These are phyloP conservation scores for Keiferia lycopersicella DNA, from an alignment of 2,888 invertebrate genomes.

Conservation along the genomic window DNA sequence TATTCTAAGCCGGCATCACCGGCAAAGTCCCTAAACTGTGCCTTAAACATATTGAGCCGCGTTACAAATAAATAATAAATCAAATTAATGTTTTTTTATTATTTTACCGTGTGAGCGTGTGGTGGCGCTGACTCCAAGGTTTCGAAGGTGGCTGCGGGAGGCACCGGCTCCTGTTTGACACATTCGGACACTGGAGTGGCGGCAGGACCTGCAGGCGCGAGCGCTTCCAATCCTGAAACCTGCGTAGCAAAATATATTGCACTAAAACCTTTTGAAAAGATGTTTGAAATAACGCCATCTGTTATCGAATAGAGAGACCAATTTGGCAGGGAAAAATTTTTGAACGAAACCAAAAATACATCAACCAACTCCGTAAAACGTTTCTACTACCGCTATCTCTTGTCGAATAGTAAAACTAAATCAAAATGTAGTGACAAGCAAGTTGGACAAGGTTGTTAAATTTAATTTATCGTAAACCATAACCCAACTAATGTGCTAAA, in stretches of 20 bases:
- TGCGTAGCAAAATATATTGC: conserved; percentile 10
- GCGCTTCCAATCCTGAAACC: conserved; percentile 59
- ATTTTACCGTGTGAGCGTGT: conserved; percentile 38
- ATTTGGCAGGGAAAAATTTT: not conserved
- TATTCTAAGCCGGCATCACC: no score
- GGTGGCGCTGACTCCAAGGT: conserved; percentile 83
- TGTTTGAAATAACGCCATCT: no score
- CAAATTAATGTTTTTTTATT: not conserved
- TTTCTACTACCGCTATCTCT: not conserved
- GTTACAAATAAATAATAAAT: no score
- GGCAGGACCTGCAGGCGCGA: conserved; percentile 72
- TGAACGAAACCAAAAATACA: not conserved
- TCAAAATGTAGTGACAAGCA: no score
- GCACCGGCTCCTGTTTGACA: conserved; percentile 59
- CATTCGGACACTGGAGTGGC: conserved; percentile 60
- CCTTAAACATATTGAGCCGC: no score
- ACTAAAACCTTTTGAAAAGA: no score
- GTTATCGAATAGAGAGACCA: no score
- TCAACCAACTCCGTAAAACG: not conserved
- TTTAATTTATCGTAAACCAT: no score
- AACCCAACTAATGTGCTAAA: no score
- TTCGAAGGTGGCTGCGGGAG: conserved; percentile 81
- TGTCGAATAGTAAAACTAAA: conserved; percentile 1
- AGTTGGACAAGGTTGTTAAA: no score
- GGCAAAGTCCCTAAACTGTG: not conserved